These are phyloP conservation scores for Apostichopus japonicus DNA, from an alignment of 35 echinoderm and acorn worm genomes.

Conservation along the genomic window DNA sequence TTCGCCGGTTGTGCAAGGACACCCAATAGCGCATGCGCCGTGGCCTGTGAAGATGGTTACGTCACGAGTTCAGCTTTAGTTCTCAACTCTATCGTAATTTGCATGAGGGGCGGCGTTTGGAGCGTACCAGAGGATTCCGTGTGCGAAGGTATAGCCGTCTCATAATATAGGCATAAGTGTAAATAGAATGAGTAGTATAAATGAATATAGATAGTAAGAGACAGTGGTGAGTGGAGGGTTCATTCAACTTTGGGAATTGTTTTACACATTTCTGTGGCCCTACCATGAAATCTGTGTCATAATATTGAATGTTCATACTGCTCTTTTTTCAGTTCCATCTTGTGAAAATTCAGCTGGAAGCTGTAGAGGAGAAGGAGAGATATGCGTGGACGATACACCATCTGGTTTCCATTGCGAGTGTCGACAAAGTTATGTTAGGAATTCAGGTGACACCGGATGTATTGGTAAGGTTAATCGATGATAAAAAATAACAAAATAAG, in stretches of 20 bases:
- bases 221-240: too few relatives aligned
- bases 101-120: not conserved
- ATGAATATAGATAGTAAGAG: too few relatives aligned
- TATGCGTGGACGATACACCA: not conserved
- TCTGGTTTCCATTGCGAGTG: conserved; percentile 29
- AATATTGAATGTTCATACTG: too few relatives aligned
- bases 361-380: not conserved
- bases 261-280: too few relatives aligned
- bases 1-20: not conserved
- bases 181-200: too few relatives aligned
- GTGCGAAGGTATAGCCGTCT: not conserved
- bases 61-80: not conserved
- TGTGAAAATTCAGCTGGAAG: not conserved
- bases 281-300: too few relatives aligned
- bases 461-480: not conserved
- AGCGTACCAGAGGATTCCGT: not conserved
- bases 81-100: not conserved
- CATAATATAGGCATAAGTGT: too few relatives aligned
- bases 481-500: not conserved
- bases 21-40: not conserved
- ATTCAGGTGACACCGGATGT: not conserved
- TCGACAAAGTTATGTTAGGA: not conserved
- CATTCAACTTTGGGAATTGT: too few relatives aligned
- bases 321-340: not conserved
- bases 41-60: not conserved